Evolutionary conservation across 2,797 vertebrate genomes (phyloP), one percentile per base, ranked within the genome.

Genomic region (Enteromius viviparus): DNA sequence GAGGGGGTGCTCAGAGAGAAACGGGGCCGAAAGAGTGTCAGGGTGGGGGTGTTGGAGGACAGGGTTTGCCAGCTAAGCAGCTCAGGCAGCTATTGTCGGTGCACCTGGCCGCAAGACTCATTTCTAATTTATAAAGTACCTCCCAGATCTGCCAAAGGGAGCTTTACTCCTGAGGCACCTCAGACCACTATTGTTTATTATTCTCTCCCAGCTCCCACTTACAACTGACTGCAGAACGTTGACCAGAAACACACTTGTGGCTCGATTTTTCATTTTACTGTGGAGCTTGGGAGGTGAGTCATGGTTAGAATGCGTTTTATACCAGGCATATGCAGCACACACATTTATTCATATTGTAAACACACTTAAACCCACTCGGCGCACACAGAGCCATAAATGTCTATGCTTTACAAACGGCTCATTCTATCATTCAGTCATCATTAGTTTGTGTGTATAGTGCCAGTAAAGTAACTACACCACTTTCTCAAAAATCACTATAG

Each of bases 161-260:
- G 55, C 75, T 76, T 74, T 82, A 76, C 49, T 84, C 81, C 64
- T 74, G 45, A 69, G 85, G 84, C 84, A 81, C 85, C 78, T 82
- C 83, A 49, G 70, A 79, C 60, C 60, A 15, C 53, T 60, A 72
- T 87, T 87, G 81, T 87, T 90, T 89, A 80, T 85, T 86, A 83
- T 85, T 86, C 79, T 79, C 74, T 17, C 84, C 74, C 64, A 75
- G 78, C 72, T 76, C 77, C 81, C 79, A 82, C 80, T 84, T 81
- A 65, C 42, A 83, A 71, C 76, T 69, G 66, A 45, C 79, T 84
- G 65, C 78, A 86, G 72, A 72, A 86, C 42, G 47, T 72, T 70
- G 29, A 76, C 71, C 85, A 84, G 68, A 80, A 80, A 83, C 80
- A 69, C 80, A 77, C 82, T 76, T 9, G 81, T 76, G 64, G 79